Conservation (phyloP, 2,797 vertebrate species). For the Epinephelus coioides region DNA sequence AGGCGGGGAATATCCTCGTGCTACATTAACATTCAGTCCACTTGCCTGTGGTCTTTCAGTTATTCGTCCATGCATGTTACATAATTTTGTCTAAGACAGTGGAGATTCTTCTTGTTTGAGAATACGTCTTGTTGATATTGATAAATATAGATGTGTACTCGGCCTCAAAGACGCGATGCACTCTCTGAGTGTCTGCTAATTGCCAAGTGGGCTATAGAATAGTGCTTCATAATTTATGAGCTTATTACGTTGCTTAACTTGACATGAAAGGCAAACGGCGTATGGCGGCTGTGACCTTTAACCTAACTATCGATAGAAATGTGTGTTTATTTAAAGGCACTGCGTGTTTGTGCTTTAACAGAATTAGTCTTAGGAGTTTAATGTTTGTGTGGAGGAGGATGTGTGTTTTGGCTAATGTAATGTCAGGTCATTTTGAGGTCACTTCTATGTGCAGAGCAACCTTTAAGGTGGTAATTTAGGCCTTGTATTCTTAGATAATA, state of each 20-base stretch:
- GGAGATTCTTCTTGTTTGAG: conserved; percentile 56
- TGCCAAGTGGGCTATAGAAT: conserved; percentile 58
- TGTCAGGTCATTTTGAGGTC: conserved; percentile 42
- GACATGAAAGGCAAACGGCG: conserved; percentile 50
- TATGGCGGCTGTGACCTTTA: conserved; percentile 45
- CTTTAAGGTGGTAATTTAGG: neutral
- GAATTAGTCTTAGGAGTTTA: conserved; percentile 43
- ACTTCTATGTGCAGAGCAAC: neutral
- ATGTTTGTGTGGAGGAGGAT: conserved; percentile 23
- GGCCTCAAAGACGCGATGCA: conserved; percentile 48
- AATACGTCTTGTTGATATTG: conserved; percentile 66
- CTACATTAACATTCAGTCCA: conserved; percentile 79
- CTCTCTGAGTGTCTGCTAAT: conserved; percentile 59
- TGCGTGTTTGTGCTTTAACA: conserved; percentile 35
- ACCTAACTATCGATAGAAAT: conserved; percentile 67
- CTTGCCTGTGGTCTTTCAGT: conserved; percentile 82
- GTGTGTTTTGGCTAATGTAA: conserved; percentile 26
- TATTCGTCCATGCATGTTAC: conserved; percentile 82
- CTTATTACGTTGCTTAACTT: conserved; percentile 64
- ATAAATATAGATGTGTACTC: conserved; percentile 67
- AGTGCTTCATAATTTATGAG: conserved; percentile 70
- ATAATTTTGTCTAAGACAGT: conserved; percentile 75
- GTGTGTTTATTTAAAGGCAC: conserved; percentile 54
- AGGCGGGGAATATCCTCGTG: conserved; percentile 61
- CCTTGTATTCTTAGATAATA: conserved; percentile 7